These are phyloP conservation scores for Streptopelia turtur DNA, from an alignment of 2,797 vertebrate species.

Conservation along the genomic window DNA sequence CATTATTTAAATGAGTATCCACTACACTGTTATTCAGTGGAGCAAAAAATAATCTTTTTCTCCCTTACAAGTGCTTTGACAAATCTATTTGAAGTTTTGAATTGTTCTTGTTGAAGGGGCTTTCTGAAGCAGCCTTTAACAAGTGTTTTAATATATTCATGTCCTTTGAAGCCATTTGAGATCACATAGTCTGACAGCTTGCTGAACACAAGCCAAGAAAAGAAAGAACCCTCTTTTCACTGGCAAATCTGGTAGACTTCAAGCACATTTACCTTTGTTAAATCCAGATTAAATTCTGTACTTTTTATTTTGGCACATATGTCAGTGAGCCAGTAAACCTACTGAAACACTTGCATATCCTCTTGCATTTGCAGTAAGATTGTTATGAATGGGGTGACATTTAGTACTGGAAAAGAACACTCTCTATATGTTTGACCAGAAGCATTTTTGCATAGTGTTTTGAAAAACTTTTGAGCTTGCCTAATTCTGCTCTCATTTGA, in stretches of 20 bases:
- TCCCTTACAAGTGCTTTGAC: neutral
- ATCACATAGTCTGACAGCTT: neutral
- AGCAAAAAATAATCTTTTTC: neutral
- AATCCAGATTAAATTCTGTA: neutral
- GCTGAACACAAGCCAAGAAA: neutral
- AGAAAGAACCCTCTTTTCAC: neutral
- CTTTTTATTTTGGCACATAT: neutral
- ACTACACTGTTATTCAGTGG: neutral
- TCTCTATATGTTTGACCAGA: neutral
- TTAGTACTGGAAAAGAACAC: neutral
- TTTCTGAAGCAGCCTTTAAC: constrained; percentile 13
- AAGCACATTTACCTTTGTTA: neutral
- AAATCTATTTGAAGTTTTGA: neutral
- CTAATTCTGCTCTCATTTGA: neutral
- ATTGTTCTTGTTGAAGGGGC: neutral
- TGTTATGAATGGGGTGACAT: neutral
- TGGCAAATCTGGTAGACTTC: neutral
- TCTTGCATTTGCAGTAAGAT: neutral
- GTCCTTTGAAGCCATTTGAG: neutral
- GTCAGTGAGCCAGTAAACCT: neutral
- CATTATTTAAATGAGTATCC: neutral
- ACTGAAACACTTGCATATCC: neutral
- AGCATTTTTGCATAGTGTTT: neutral
- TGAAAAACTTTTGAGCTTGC: neutral
- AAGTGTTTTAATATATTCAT: neutral